These are phyloP conservation scores for Lates calcarifer DNA, from an alignment of 2,113 vertebrate genomes.

Conservation along the genomic window DNA sequence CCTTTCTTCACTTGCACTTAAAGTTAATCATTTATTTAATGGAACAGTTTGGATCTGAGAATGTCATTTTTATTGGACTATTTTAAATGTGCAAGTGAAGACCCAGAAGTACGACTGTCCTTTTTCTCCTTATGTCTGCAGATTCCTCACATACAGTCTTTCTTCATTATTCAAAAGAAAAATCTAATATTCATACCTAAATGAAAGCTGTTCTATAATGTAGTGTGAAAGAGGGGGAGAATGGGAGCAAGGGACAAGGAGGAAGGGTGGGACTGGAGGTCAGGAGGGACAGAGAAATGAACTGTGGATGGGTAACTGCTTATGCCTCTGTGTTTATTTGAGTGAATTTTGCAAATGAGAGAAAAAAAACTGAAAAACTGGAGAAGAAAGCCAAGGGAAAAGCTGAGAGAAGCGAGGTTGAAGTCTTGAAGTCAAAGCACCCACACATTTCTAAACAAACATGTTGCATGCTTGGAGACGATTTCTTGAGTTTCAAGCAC, in stretches of 20 bases:
- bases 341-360: constrained; percentile 7
- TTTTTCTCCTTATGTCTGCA: constrained; percentile 70
- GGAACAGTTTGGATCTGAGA: constrained; percentile 69
- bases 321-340: constrained; percentile 15
- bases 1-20: constrained; percentile 62
- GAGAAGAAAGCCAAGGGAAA: constrained; percentile 3
- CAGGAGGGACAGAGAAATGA: constrained; percentile 4
- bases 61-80: constrained; percentile 78
- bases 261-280: constrained; percentile 40
- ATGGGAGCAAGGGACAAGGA: constrained; percentile 59
- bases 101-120: constrained; percentile 49
- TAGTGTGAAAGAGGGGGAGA: constrained; percentile 66
- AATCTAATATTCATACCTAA: constrained; percentile 84
- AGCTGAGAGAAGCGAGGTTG: background rate
- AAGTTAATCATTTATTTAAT: constrained; percentile 78
- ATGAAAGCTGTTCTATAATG: constrained; percentile 82
- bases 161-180: constrained; percentile 77
- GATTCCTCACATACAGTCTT: constrained; percentile 72
- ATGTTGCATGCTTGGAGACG: background rate
- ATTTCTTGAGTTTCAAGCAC: background rate
- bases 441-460: constrained; percentile 14
- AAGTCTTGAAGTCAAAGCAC: constrained; percentile 6
- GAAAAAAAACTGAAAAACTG: background rate
- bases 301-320: constrained; percentile 3
- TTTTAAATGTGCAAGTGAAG: constrained; percentile 70